These are phyloP conservation scores for Candoia aspera DNA, from an alignment of 2,113 vertebrate species.

Conservation along the genomic window DNA sequence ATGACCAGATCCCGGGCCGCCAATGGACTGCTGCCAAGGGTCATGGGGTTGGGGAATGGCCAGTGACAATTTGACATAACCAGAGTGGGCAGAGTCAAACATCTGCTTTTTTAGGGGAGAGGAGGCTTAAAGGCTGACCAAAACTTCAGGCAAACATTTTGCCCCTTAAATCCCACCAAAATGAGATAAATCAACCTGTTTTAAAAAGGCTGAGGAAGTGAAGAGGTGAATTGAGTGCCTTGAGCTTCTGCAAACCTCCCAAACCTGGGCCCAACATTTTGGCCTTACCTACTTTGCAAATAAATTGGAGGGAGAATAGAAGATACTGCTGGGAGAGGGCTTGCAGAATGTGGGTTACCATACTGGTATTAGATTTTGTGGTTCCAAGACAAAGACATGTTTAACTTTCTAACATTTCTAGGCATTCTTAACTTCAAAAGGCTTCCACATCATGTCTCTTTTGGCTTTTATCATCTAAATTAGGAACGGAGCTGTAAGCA, in stretches of 20 bases:
- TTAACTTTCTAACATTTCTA: neutral
- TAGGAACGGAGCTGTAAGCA: neutral
- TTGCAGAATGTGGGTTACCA: neutral
- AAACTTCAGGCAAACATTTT: neutral
- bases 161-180: neutral
- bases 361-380: neutral
- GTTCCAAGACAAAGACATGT: neutral
- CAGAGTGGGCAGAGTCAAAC: neutral
- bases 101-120: neutral
- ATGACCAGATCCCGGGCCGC: too few species aligned
- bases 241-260: neutral
- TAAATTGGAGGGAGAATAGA: neutral
- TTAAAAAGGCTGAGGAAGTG: neutral
- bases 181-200: neutral
- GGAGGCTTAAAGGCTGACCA: neutral
- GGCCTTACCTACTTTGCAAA: neutral
- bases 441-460: neutral
- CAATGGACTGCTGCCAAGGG: neutral
- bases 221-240: neutral
- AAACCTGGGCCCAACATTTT: neutral
- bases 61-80: neutral
- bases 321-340: neutral
- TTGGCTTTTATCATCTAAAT: neutral
- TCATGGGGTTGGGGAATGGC: neutral
- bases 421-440: neutral